A percentile compares a stretch with the other conserved stretches of the same genome.
Evolutionary conservation across 2,888 invertebrate genomes (phyloP).

Genomic region (Mellilla xanthometata): DNA sequence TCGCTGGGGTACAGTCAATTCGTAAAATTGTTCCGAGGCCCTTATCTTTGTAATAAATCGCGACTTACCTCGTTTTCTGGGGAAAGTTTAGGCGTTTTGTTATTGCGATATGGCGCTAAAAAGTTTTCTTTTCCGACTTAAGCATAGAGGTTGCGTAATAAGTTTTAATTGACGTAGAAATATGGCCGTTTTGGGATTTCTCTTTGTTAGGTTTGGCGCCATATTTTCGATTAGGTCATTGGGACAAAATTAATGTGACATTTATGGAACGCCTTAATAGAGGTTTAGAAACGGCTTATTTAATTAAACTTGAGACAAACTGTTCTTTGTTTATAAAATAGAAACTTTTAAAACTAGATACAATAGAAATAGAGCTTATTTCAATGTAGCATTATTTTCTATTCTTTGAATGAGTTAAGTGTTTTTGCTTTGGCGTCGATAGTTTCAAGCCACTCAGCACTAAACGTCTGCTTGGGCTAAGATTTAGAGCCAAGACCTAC

Average conservation of each 20-base stretch:
- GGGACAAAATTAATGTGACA: slow-evolving; percentile 9
- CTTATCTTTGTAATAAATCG: slow-evolving; percentile 10
- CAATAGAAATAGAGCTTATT: too few species aligned
- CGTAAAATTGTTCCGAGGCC: slow-evolving; percentile 6
- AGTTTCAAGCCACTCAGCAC: too few species aligned
- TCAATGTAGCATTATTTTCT: too few species aligned
- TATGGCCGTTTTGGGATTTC: slow-evolving; percentile 37
- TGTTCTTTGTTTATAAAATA: too few species aligned
- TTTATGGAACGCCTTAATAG: not conserved
- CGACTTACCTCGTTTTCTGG: not conserved
- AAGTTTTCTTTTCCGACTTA: slow-evolving; percentile 18
- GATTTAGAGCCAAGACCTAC: too few species aligned
- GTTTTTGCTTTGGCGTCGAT: too few species aligned
- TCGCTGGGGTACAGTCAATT: slow-evolving; percentile 13
- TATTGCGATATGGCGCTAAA: slow-evolving; percentile 15
- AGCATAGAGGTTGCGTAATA: slow-evolving; percentile 47
- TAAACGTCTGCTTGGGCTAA: too few species aligned
- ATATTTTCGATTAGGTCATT: slow-evolving; percentile 27
- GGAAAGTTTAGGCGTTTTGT: not conserved
- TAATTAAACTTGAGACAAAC: too few species aligned
- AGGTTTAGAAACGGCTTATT: too few species aligned
- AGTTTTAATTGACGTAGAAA: slow-evolving; percentile 57
- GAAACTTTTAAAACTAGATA: too few species aligned
- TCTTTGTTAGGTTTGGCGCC: slow-evolving; percentile 25
- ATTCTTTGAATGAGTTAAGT: too few species aligned